Evolutionary conservation across 1,140 invertebrate species (phyloP).

Genomic region (Rhizoglyphus robini): DNA sequence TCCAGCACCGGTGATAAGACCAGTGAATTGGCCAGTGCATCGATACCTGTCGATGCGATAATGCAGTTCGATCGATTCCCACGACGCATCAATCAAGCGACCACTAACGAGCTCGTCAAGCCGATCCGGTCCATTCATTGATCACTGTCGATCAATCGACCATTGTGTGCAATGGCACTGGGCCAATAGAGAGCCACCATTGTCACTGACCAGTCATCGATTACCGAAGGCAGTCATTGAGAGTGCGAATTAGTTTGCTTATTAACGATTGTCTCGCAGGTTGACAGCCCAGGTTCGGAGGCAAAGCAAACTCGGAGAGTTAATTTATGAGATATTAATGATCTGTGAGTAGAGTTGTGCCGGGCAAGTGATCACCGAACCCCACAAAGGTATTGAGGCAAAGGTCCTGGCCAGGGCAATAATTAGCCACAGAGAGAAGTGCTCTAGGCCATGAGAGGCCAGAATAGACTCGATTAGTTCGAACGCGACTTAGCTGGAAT

Average conservation of each 20-base stretch:
- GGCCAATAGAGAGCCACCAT: background rate
- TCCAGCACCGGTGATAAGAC: background rate
- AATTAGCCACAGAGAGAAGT: constrained; percentile 9
- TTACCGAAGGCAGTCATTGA: too few species aligned
- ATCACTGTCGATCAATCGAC: background rate
- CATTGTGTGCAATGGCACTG: background rate
- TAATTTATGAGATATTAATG: constrained; percentile 14
- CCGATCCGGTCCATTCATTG: background rate
- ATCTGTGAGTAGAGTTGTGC: background rate
- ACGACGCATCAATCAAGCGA: constrained; percentile 2
- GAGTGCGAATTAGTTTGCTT: constrained; percentile 5
- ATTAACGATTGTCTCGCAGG: background rate
- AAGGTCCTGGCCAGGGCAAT: background rate
- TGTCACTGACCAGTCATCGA: background rate
- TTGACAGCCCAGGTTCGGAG: background rate
- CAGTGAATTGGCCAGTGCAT: background rate
- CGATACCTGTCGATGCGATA: background rate
- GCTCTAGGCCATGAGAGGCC: background rate
- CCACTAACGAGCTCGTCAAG: constrained; percentile 6
- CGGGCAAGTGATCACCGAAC: background rate
- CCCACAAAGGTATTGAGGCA: background rate
- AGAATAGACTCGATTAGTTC: constrained; percentile 9
- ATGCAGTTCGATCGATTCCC: background rate
- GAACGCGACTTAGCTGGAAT: background rate
- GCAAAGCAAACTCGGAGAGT: background rate